Evolutionary conservation across 2,113 vertebrate genomes (phyloP).

Genomic region (Otocyon megalotis): DNA sequence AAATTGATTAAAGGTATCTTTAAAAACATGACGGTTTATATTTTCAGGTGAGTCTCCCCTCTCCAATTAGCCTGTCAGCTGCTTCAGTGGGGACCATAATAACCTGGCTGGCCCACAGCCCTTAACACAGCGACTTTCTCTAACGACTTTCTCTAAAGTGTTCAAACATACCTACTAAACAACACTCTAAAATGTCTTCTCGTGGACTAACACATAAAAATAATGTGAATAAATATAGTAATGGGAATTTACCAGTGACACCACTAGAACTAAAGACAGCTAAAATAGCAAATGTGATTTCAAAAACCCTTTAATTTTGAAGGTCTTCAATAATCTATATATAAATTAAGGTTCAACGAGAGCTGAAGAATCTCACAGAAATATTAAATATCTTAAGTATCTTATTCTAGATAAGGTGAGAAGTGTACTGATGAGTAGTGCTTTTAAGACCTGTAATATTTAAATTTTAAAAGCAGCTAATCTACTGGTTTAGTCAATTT

Average conservation of each 20-base stretch:
- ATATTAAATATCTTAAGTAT: neutral
- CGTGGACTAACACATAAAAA: neutral
- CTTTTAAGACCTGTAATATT: neutral
- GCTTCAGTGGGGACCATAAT: rapidly evolving
- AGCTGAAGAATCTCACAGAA: neutral
- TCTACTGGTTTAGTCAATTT: neutral
- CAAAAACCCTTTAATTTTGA: neutral
- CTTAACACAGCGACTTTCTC: neutral
- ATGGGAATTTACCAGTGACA: neutral
- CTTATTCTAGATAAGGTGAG: neutral
- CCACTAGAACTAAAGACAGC: neutral
- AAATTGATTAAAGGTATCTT: neutral
- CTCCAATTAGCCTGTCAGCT: neutral
- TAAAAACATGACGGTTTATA: neutral
- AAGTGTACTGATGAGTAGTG: rapidly evolving
- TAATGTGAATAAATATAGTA: rapidly evolving
- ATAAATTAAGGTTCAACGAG: neutral
- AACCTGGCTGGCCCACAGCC: neutral
- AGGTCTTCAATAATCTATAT: neutral
- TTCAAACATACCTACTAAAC: neutral
- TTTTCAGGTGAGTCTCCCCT: neutral
- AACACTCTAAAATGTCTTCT: neutral
- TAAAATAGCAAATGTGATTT: neutral
- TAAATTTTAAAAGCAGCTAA: neutral
- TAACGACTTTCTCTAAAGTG: neutral